phyloP scores from a whole-genome alignment of 1,140 invertebrate species.

The Trigoniulus corallinus region DNA sequence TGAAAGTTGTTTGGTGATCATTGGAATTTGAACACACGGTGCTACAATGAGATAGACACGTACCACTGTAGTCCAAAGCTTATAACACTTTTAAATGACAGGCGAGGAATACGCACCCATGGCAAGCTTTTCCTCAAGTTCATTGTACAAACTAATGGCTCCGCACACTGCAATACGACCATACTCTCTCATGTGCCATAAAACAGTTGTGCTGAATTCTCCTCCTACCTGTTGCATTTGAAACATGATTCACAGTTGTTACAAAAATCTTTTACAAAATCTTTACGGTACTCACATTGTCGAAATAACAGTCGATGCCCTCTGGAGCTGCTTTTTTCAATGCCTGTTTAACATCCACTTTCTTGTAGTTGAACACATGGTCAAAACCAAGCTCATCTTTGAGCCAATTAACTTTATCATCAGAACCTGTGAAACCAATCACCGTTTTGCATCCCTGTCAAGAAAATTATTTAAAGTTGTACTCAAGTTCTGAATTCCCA shows the following conservation, averaged over 20 bases:
- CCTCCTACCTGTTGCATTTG: constrained; percentile 39
- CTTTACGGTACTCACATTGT: constrained; percentile 35
- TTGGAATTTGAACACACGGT: neutral
- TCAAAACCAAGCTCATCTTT: constrained; percentile 48
- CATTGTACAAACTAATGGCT: constrained; percentile 41
- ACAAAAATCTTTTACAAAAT: neutral
- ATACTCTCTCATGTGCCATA: constrained; percentile 40
- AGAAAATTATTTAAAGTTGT: constrained; percentile 3
- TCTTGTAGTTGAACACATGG: constrained; percentile 52
- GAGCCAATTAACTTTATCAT: constrained; percentile 50
- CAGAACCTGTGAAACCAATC: constrained; percentile 49
- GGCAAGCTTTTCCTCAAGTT: constrained; percentile 12
- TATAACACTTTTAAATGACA: neutral
- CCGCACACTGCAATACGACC: constrained; percentile 45
- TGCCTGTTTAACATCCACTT: constrained; percentile 29
- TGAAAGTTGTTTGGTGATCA: constrained; percentile 30
- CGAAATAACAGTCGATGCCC: constrained; percentile 53
- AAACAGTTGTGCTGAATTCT: constrained; percentile 38
- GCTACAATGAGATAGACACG: neutral
- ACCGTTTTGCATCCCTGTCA: constrained; percentile 41
- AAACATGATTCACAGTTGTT: neutral
- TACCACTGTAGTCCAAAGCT: neutral
- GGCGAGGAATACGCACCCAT: neutral
- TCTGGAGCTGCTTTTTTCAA: constrained; percentile 45
- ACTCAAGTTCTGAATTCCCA: neutral